phyloP scores from a whole-genome alignment of 2,113 vertebrate species.

The Mastomys natalensis region DNA sequence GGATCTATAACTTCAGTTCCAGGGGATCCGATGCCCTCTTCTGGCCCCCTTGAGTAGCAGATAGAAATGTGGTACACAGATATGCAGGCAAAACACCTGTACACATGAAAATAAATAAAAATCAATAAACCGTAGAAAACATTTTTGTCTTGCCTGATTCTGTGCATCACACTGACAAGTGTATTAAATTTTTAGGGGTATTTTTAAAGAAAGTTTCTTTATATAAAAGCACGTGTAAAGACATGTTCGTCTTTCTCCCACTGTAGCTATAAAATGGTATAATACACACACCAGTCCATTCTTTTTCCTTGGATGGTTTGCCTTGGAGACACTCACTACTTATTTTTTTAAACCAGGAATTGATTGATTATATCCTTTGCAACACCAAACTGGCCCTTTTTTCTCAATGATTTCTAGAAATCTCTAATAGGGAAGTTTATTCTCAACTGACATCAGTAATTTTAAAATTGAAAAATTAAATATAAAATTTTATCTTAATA shows the following conservation, averaged over 20 bases:
- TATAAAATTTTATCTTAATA: constrained; percentile 10
- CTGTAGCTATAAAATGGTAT: not conserved
- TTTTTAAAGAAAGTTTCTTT: constrained; percentile 27
- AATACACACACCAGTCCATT: not conserved
- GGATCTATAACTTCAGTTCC: not conserved
- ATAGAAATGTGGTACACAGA: not conserved
- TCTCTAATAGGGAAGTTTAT: not conserved
- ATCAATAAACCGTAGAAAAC: not conserved
- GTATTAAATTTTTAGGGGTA: not conserved
- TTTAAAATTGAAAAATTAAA: constrained; percentile 33
- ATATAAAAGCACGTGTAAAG: constrained; percentile 26
- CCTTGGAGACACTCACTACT: not conserved
- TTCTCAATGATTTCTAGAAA: constrained; percentile 18
- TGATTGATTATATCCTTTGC: not conserved
- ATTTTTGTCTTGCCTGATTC: not conserved
- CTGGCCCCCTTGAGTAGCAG: not conserved
- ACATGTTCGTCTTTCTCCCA: not conserved
- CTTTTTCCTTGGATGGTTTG: not conserved
- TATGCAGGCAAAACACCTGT: not conserved
- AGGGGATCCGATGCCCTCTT: not conserved
- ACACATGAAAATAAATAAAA: not conserved
- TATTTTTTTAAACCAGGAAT: not conserved
- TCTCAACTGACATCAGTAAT: constrained; percentile 3
- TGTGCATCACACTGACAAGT: not conserved
- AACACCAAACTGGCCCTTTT: not conserved